These are phyloP conservation scores for Hylaeus anthracinus DNA, from an alignment of 1,140 invertebrate species.

Conservation along the genomic window DNA sequence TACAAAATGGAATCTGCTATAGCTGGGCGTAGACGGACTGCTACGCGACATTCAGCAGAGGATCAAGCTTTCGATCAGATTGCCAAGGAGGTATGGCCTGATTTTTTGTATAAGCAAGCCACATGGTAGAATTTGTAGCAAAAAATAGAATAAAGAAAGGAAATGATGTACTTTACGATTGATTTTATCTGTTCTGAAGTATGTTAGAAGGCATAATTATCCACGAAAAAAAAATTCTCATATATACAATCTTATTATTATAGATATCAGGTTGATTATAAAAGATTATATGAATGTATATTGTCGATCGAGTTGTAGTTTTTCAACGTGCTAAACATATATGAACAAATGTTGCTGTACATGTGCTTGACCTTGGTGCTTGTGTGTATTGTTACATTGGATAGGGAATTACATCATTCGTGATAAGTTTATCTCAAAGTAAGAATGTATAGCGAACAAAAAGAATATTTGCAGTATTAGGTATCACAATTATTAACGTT, in stretches of 20 bases:
- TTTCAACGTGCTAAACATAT: neutral
- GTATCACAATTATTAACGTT: neutral
- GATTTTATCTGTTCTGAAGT: too few relatives aligned
- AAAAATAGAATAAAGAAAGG: neutral
- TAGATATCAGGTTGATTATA: neutral
- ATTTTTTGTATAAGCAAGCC: slow-evolving; percentile 23
- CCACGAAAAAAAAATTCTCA: neutral
- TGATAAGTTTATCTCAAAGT: slow-evolving; percentile 25
- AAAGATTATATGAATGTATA: neutral
- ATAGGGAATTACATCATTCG: slow-evolving; percentile 23
- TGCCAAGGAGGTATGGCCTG: slow-evolving; percentile 89
- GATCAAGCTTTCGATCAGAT: slow-evolving; percentile 94
- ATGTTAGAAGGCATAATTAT: too few relatives aligned
- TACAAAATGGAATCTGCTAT: slow-evolving; percentile 83
- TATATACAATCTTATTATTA: too few relatives aligned
- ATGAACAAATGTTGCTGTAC: slow-evolving; percentile 19
- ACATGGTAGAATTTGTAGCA: slow-evolving; percentile 43
- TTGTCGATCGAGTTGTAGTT: neutral
- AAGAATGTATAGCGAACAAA: neutral
- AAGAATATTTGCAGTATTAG: neutral
- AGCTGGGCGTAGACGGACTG: slow-evolving; percentile 86
- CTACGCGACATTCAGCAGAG: slow-evolving; percentile 89
- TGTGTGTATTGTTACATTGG: slow-evolving; percentile 7
- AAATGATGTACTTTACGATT: too few relatives aligned
- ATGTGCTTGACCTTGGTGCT: slow-evolving; percentile 35